phyloP scores from a whole-genome alignment of 2,113 vertebrate species.

The Pavo muticus region DNA sequence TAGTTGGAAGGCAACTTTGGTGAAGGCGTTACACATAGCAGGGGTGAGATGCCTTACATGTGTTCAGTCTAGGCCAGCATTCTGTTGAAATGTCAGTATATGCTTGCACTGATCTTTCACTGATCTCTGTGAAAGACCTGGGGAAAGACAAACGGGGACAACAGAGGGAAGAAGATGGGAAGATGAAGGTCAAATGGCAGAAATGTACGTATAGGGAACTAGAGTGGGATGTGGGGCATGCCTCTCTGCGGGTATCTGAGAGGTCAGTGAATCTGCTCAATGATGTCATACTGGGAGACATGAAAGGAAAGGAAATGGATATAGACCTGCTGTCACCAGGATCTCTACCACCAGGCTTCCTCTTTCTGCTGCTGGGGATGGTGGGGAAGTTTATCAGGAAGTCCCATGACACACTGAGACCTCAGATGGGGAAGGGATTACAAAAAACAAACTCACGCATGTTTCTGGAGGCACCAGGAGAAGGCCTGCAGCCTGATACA shows the following conservation, averaged over 20 bases:
- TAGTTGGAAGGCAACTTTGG: background rate
- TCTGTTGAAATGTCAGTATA: background rate
- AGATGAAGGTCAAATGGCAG: background rate
- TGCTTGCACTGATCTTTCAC: background rate
- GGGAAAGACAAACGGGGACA: background rate
- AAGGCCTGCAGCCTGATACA: background rate
- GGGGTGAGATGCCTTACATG: background rate
- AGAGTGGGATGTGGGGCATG: background rate
- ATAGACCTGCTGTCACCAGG: accelerated
- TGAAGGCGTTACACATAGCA: background rate
- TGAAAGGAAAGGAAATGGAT: background rate
- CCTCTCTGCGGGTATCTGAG: background rate
- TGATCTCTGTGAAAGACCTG: background rate
- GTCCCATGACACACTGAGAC: constrained; percentile 44
- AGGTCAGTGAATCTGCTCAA: background rate
- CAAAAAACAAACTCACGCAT: background rate
- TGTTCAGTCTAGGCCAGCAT: background rate
- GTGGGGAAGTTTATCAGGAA: constrained; percentile 54
- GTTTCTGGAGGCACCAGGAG: background rate
- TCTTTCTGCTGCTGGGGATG: constrained; percentile 37
- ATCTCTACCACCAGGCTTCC: background rate
- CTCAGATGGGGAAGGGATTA: constrained; percentile 1
- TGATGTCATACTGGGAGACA: background rate
- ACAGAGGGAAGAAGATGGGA: background rate
- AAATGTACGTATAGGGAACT: background rate